Percentiles rank a stretch among this genome's conserved stretches.
These are phyloP conservation scores for Petaurus breviceps DNA, from an alignment of 2,113 vertebrate species.

Conservation along the genomic window DNA sequence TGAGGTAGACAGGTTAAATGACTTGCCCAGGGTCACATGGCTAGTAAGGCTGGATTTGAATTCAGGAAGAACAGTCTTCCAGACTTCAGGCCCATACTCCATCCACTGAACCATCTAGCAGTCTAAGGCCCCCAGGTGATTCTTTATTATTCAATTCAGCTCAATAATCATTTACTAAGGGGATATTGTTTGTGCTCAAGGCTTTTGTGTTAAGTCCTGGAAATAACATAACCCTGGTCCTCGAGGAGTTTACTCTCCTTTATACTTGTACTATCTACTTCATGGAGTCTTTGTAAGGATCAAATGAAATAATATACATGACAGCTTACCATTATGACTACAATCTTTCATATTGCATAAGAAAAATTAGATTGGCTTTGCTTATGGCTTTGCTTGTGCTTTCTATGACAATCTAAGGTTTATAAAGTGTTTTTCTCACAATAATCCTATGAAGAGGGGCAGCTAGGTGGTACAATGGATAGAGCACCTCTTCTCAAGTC, in stretches of 20 bases:
- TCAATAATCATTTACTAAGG: background rate
- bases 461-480: too few species aligned
- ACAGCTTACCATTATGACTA: too few species aligned
- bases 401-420: too few species aligned
- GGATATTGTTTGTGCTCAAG: background rate
- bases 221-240: background rate
- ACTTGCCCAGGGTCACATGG: background rate
- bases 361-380: too few species aligned
- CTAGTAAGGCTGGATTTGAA: background rate
- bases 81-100: background rate
- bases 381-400: too few species aligned
- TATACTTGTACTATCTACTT: background rate
- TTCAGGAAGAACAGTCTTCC: background rate
- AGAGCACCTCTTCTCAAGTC: too few species aligned
- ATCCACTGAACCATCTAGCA: background rate
- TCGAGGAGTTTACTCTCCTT: background rate
- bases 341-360: too few species aligned
- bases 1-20: background rate
- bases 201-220: background rate
- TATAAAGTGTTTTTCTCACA: too few species aligned
- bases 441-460: too few species aligned
- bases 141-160: background rate
- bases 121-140: background rate
- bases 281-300: background rate
- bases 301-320: background rate